Evolutionary conservation across 2,113 vertebrate genomes (phyloP).

Genomic region (Chaenocephalus aceratus): DNA sequence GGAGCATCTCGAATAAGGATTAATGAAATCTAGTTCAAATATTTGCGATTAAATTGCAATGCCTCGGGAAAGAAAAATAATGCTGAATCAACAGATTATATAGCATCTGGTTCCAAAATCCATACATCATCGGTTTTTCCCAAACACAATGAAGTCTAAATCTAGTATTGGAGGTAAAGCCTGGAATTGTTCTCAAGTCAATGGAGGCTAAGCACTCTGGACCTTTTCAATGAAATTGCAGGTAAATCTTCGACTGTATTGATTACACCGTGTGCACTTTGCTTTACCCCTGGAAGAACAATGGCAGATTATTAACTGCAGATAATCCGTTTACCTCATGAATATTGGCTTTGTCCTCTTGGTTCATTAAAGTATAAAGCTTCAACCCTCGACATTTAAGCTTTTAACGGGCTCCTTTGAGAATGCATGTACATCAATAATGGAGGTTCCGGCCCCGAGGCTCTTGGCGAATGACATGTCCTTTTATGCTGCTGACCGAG

Average conservation of each 20-base stretch:
- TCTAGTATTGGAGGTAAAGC: neutral
- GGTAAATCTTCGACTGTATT: conserved; percentile 4
- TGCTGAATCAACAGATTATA: neutral
- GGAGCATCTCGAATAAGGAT: too few relatives aligned
- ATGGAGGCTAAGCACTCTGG: neutral
- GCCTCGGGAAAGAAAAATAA: neutral
- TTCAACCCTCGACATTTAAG: conserved; percentile 24
- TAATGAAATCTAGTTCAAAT: neutral
- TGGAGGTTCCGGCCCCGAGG: conserved; percentile 34
- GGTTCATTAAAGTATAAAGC: conserved; percentile 38
- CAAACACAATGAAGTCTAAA: neutral
- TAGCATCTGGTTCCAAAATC: too few relatives aligned
- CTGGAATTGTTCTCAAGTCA: neutral
- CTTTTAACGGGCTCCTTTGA: conserved; percentile 14
- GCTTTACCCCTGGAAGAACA: conserved; percentile 14
- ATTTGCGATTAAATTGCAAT: neutral
- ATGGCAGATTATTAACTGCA: conserved; percentile 34
- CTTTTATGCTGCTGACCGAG: conserved; percentile 53
- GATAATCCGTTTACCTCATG: conserved; percentile 1
- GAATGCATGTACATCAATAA: conserved; percentile 50
- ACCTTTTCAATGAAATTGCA: conserved; percentile 11
- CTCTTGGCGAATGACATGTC: conserved; percentile 42
- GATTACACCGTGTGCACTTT: conserved; percentile 11
- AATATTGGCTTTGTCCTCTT: conserved; percentile 7
- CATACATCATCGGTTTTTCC: too few relatives aligned